A percentile compares a stretch with the other conserved stretches of the same genome.
Evolutionary conservation across 2,113 vertebrate genomes (phyloP).

Genomic region (Baryphthengus martii): DNA sequence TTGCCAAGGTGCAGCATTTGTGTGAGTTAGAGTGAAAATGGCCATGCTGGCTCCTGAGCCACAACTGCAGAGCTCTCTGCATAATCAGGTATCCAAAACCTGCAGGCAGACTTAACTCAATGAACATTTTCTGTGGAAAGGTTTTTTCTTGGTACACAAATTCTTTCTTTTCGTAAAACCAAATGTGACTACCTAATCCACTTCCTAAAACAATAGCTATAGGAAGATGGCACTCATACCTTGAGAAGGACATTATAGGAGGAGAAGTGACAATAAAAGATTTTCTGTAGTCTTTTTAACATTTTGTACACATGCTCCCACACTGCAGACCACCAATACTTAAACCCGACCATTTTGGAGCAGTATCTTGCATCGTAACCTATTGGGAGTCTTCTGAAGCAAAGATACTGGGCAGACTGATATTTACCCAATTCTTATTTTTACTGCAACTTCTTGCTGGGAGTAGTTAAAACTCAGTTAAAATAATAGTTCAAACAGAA

Average conservation of each 20-base stretch:
- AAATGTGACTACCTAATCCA: neutral
- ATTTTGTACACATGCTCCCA: fast-evolving
- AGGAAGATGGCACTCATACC: neutral
- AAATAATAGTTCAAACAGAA: neutral
- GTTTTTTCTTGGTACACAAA: neutral
- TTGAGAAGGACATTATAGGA: neutral
- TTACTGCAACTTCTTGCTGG: neutral
- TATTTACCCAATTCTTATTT: neutral
- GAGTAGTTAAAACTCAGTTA: neutral
- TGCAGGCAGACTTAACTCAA: neutral
- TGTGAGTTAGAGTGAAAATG: neutral
- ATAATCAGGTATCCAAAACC: neutral
- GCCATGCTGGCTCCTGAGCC: neutral
- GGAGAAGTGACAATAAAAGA: neutral
- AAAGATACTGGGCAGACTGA: neutral
- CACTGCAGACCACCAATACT: neutral
- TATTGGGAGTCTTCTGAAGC: neutral
- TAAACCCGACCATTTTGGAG: neutral
- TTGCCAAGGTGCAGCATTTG: neutral
- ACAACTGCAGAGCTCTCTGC: neutral
- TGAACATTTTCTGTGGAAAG: neutral
- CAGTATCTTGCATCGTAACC: neutral
- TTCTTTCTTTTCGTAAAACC: neutral
- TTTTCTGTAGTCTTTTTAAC: neutral
- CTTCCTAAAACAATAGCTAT: neutral